A percentile compares a stretch with the other conserved stretches of the same genome.
These are phyloP conservation scores for Malurus alboscapulatus DNA, from an alignment of 2,113 vertebrate species.

Conservation along the genomic window DNA sequence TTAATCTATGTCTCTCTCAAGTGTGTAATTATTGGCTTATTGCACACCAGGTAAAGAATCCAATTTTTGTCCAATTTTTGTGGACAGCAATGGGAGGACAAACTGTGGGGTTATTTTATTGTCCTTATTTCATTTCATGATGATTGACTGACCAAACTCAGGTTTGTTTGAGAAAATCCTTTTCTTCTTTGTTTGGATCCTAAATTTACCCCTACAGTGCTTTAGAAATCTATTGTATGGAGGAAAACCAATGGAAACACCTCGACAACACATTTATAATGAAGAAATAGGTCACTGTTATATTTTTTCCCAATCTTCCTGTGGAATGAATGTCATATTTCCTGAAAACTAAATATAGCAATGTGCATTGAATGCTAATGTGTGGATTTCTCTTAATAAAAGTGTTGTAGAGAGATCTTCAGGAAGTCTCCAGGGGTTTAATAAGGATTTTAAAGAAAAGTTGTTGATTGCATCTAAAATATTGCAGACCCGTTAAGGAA, in stretches of 20 bases:
- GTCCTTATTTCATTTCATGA: not conserved
- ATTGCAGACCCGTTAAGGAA: not conserved
- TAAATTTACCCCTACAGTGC: not conserved
- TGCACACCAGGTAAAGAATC: not conserved
- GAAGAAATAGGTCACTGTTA: not conserved
- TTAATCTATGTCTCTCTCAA: not conserved
- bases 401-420: not conserved
- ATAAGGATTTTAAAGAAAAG: not conserved
- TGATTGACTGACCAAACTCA: not conserved
- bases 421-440: not conserved
- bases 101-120: not conserved
- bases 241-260: constrained; percentile 11
- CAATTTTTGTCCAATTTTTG: not conserved
- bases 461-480: not conserved
- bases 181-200: not conserved
- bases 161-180: not conserved
- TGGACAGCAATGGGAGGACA: accelerated
- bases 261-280: not conserved
- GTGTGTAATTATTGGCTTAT: not conserved
- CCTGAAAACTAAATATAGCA: constrained; percentile 2
- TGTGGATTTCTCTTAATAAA: not conserved
- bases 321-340: not conserved
- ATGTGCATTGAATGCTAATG: not conserved
- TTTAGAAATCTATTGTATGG: not conserved
- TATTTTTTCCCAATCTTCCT: not conserved